Evolutionary conservation across 2,888 invertebrate genomes (phyloP).

Genomic region (Mythimna impura): DNA sequence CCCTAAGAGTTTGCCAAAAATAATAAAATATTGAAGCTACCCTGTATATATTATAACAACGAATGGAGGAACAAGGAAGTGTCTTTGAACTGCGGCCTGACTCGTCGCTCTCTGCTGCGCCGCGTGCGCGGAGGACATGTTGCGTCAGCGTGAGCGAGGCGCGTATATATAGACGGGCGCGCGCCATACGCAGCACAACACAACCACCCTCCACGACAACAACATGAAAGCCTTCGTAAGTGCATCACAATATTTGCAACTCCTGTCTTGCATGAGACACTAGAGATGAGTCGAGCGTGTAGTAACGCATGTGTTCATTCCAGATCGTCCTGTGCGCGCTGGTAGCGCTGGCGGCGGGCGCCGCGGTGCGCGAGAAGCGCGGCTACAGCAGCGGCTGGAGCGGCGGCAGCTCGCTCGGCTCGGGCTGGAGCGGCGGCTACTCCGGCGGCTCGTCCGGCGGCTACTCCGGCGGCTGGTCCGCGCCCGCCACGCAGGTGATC

Average conservation of each 20-base stretch:
- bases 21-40: not conserved
- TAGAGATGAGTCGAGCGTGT: too few species aligned
- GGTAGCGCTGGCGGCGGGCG: slow-evolving; percentile 47
- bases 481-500: slow-evolving; percentile 62
- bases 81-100: not conserved
- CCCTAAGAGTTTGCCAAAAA: not conserved
- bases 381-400: slow-evolving; percentile 51
- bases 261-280: not conserved
- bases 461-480: slow-evolving; percentile 22
- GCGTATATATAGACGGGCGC: slow-evolving; percentile 38
- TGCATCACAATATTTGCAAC: slow-evolving; percentile 2
- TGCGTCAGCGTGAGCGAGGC: slow-evolving; percentile 24
- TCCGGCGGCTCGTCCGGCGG: slow-evolving; percentile 6
- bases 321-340: slow-evolving; percentile 52
- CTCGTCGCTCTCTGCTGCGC: not conserved
- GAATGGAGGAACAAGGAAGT: not conserved
- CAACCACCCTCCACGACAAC: slow-evolving; percentile 30
- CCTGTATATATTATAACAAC: not conserved
- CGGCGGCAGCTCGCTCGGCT: slow-evolving; percentile 18
- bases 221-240: slow-evolving; percentile 63
- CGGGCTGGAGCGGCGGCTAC: slow-evolving; percentile 17
- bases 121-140: slow-evolving; percentile 33
- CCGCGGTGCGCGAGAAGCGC: slow-evolving; percentile 57
- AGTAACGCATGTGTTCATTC: slow-evolving; percentile 15
- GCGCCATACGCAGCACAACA: slow-evolving; percentile 27